Evolutionary conservation across 2,113 vertebrate species (phyloP).

Genomic region (Lophura nycthemera): DNA sequence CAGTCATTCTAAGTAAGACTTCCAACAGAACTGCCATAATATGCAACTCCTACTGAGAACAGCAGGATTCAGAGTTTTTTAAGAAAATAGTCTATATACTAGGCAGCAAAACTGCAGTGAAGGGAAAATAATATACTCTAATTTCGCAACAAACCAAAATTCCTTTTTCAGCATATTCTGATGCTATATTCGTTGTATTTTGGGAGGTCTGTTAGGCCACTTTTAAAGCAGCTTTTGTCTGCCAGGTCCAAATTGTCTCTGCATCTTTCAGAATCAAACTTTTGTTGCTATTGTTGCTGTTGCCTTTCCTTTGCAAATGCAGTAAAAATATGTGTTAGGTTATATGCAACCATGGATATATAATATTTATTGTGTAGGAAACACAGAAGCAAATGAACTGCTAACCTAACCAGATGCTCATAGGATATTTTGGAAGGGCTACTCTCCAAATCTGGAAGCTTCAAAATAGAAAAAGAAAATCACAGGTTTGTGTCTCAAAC

Average conservation of each 20-base stretch:
- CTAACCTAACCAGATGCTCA: conserved; percentile 27
- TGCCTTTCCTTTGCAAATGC: conserved; percentile 42
- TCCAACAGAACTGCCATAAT: conserved; percentile 61
- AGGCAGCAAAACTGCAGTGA: conserved; percentile 48
- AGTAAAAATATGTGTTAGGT: conserved; percentile 53
- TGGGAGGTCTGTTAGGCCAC: conserved; percentile 46
- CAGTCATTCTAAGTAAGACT: conserved; percentile 58
- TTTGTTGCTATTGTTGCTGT: conserved; percentile 59
- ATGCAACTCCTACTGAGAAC: conserved; percentile 61
- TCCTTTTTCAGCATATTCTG: conserved; percentile 58
- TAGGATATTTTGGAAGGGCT: conserved; percentile 53
- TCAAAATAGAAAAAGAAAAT: conserved; percentile 74
- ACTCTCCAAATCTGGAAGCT: conserved; percentile 28
- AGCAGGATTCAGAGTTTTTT: conserved; percentile 44
- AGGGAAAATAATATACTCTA: conserved; percentile 68
- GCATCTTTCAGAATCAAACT: conserved; percentile 58
- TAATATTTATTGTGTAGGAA: conserved; percentile 50
- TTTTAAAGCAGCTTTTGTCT: conserved; percentile 51
- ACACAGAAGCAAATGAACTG: background rate
- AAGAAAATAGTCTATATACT: conserved; percentile 51
- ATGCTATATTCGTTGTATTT: conserved; percentile 40
- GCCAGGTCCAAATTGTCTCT: conserved; percentile 57
- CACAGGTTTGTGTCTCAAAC: conserved; percentile 39
- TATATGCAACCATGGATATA: conserved; percentile 46
- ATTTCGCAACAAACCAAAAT: conserved; percentile 68